phyloP scores from a whole-genome alignment of 2,888 invertebrate species.

The Koerneria pararmatus region DNA sequence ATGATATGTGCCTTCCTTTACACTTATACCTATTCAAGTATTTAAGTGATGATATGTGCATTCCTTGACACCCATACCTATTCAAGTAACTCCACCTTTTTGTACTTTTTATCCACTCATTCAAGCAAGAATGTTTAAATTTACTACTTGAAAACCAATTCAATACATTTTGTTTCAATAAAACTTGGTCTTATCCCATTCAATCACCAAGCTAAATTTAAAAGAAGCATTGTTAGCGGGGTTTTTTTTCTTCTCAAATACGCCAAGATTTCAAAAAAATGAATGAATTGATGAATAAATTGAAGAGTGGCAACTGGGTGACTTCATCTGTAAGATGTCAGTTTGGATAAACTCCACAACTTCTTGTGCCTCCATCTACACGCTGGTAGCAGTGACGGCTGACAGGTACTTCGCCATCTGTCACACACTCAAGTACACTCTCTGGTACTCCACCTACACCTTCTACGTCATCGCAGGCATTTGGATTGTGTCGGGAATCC shows the following conservation, averaged over 20 bases:
- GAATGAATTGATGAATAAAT: conserved; percentile 2
- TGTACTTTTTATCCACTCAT: no score
- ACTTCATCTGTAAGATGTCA: conserved; percentile 54
- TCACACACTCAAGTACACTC: conserved; percentile 52
- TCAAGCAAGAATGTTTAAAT: no score
- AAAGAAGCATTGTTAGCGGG: not conserved
- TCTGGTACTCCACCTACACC: conserved; percentile 48
- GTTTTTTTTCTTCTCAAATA: conserved; percentile 9
- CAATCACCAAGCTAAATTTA: not conserved
- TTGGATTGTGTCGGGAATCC: conserved; percentile 49
- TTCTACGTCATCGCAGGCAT: conserved; percentile 51
- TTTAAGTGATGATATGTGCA: no score
- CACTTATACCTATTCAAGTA: no score
- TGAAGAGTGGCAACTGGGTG: conserved; percentile 59
- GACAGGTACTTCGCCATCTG: conserved; percentile 56
- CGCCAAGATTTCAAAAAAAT: conserved; percentile 11
- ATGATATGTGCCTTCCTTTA: no score
- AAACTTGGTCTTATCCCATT: no score
- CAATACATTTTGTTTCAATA: no score
- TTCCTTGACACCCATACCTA: no score
- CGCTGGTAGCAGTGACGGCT: conserved; percentile 58
- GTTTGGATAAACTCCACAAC: conserved; percentile 59
- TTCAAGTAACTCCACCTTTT: no score
- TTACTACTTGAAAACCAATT: no score
- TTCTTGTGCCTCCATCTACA: conserved; percentile 58